Base-by-base conservation (phyloP, 1,140 invertebrate species). In the Temnothorax nylanderi region DNA sequence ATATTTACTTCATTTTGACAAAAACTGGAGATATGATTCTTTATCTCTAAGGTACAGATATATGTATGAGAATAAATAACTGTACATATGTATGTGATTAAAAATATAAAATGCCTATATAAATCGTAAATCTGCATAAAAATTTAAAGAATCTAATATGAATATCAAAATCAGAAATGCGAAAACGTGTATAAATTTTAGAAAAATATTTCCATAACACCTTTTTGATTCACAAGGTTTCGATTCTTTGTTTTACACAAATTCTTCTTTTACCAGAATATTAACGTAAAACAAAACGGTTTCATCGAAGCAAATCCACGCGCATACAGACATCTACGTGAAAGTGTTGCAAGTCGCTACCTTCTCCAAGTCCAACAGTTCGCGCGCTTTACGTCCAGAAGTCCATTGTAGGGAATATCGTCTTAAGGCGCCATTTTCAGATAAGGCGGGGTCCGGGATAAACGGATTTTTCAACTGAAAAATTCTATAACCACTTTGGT, bases 401-500 rank as follows among this genome's bases (percentile, higher is more conserved):
- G 54, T 60, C 26, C 18, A 74, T 84, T 84, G 80, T 84, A 74
- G 80, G 26, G 54, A 84, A 84, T 47, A 62, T 60, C 69, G 54
- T 54, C 69, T 74, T 84, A 84, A 44, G 26, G 8, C 69, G 54
- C 41, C 32, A 84, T 84, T 84, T 74, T 84, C 51, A 74, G 80
- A 84, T 84, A 84, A 84, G 69, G 8, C 44, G 13, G 37, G 47
- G 37, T 82, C 26, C 54, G 32, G 69, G 67, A 84, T 84, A 84
- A 84, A 84, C 80, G 80, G 69, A 84, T 86, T 69, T 81, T 86
- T 86, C 84, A 56, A 54, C 49, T 78, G 62, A 69, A 74, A 84
- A 84, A 84, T 84, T 84, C 80, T 84, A 84, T 84, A 84, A 84
- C 80, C 80, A 84, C 80, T 84, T 84, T 84, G 80, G 80, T 84